Evolutionary conservation across 2,113 vertebrate species (phyloP).

Genomic region (Gobius niger): DNA sequence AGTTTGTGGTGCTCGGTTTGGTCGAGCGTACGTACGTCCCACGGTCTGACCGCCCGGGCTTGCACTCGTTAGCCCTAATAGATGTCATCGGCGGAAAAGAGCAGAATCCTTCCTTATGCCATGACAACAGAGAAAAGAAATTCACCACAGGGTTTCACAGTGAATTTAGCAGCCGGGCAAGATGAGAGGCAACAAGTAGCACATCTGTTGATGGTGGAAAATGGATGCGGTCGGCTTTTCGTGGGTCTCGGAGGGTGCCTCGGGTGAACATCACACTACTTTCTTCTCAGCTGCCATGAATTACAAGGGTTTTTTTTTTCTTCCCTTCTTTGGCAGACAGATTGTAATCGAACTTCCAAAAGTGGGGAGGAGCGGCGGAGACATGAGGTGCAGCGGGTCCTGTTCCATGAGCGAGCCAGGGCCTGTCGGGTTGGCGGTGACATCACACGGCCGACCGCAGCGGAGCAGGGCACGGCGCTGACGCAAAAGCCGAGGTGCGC

Average conservation of each 20-base stretch:
- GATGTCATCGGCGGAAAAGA: constrained; percentile 43
- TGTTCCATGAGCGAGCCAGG: constrained; percentile 20
- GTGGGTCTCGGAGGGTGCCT: constrained; percentile 32
- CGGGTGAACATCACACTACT: constrained; percentile 16
- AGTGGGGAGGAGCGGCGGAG: background rate
- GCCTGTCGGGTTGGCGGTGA: constrained; percentile 30
- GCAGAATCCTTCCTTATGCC: constrained; percentile 10
- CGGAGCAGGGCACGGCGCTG: constrained; percentile 11
- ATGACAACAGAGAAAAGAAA: constrained; percentile 23
- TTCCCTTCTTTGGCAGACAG: constrained; percentile 1
- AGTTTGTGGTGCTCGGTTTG: constrained; percentile 51
- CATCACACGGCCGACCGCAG: constrained; percentile 29
- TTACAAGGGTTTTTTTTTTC: background rate
- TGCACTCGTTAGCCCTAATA: constrained; percentile 53
- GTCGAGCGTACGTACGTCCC: constrained; percentile 28
- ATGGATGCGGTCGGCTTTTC: constrained; percentile 23
- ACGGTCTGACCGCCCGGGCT: constrained; percentile 48
- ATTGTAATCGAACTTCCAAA: constrained; percentile 19
- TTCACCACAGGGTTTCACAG: constrained; percentile 27
- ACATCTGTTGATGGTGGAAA: constrained; percentile 50
- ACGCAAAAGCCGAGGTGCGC: constrained; percentile 2
- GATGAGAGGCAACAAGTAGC: constrained; percentile 53
- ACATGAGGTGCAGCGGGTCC: constrained; percentile 32
- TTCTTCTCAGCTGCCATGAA: constrained; percentile 16
- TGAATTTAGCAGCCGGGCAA: constrained; percentile 28